A percentile compares a stretch with the other conserved stretches of the same genome.
These are phyloP conservation scores for Antechinus flavipes DNA, from an alignment of 2,113 vertebrate species.

Conservation along the genomic window DNA sequence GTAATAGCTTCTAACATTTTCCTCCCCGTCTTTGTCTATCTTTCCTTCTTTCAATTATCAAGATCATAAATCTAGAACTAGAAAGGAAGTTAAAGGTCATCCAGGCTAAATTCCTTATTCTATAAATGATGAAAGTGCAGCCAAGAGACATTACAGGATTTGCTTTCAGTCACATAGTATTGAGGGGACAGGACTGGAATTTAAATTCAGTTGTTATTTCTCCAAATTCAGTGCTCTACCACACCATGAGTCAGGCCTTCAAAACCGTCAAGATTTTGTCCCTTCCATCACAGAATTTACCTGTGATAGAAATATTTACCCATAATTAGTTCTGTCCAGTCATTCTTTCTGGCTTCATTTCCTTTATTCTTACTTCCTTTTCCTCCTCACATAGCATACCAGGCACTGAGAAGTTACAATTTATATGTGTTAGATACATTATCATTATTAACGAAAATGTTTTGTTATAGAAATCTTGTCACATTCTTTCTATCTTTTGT, in stretches of 20 bases:
- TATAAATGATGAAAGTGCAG: neutral
- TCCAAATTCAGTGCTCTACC: neutral
- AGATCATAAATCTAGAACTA: neutral
- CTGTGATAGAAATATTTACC: neutral
- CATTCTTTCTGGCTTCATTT: neutral
- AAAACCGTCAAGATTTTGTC: neutral
- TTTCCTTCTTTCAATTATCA: neutral
- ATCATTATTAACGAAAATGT: neutral
- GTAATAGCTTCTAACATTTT: neutral
- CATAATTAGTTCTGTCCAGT: neutral
- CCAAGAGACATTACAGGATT: neutral
- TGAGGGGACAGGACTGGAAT: neutral
- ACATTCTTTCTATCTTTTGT: neutral
- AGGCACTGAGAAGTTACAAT: neutral
- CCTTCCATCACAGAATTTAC: neutral
- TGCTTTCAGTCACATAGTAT: neutral
- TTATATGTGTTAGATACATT: neutral
- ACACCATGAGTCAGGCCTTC: neutral
- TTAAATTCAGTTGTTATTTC: neutral
- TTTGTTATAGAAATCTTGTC: neutral
- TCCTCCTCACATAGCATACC: neutral
- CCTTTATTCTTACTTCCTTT: neutral
- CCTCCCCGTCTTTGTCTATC: neutral
- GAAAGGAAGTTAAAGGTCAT: neutral
- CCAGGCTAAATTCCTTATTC: neutral